Evolutionary conservation across 2,113 vertebrate species (phyloP).

Genomic region (Cacatua alba): DNA sequence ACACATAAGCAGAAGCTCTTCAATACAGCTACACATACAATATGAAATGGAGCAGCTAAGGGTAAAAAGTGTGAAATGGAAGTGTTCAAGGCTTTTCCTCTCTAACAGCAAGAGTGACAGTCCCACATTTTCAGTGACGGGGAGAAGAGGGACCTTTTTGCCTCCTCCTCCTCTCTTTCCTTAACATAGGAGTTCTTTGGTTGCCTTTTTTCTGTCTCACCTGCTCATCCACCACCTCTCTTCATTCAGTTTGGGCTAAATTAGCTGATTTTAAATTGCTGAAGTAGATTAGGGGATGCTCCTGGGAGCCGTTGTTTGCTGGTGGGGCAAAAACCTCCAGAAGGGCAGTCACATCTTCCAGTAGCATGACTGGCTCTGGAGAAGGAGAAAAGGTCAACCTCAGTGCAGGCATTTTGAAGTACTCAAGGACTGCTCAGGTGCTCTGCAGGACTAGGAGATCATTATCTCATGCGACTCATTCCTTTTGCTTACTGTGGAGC

Average conservation of each 20-base stretch:
- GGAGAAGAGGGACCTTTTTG: background rate
- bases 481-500: constrained; percentile 14
- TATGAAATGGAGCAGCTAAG: background rate
- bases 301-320: background rate
- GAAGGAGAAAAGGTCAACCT: background rate
- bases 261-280: background rate
- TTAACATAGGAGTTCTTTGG: background rate
- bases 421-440: background rate
- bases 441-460: background rate
- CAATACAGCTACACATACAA: background rate
- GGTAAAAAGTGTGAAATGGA: constrained; percentile 6
- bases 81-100: background rate
- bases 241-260: background rate
- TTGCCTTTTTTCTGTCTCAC: background rate
- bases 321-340: background rate
- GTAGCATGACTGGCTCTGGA: background rate
- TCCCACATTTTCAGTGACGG: background rate
- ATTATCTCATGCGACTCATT: background rate
- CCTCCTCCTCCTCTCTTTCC: background rate
- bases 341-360: background rate
- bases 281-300: background rate
- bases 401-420: background rate
- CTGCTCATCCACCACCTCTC: background rate
- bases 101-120: background rate
- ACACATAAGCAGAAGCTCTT: background rate